phyloP scores from a whole-genome alignment of 2,113 vertebrate genomes.

The Stigmatopora argus region DNA sequence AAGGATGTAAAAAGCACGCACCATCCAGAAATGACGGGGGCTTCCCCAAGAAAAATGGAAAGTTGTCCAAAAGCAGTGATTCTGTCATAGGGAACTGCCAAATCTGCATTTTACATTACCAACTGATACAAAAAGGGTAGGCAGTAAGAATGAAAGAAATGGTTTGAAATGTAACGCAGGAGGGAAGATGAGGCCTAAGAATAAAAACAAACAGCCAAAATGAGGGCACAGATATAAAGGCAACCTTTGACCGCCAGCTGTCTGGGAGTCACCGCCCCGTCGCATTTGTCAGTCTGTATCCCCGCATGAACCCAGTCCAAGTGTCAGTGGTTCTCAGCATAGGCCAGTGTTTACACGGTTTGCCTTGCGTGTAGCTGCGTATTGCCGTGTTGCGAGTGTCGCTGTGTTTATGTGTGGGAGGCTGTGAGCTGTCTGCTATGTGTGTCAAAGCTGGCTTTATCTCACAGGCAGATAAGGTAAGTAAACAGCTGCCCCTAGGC shows the following conservation, averaged over 20 bases:
- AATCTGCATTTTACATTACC: conserved; percentile 22
- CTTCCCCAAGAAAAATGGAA: conserved; percentile 15
- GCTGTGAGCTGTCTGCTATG: conserved; percentile 30
- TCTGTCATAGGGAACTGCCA: conserved; percentile 6
- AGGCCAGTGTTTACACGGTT: conserved; percentile 16
- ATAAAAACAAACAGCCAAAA: conserved; percentile 57
- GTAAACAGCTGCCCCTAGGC: conserved; percentile 51
- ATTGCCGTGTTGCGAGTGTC: conserved; percentile 17
- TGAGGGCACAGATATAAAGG: conserved; percentile 57
- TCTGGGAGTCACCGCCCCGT: conserved; percentile 54
- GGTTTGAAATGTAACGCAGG: conserved; percentile 13
- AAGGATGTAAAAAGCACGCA: conserved; percentile 5
- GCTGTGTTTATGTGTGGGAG: conserved; percentile 21
- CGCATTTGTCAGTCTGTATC: conserved; percentile 58
- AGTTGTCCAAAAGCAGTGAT: conserved; percentile 13
- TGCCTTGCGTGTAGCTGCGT: background rate
- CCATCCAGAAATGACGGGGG: conserved; percentile 12
- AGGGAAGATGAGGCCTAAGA: conserved; percentile 51
- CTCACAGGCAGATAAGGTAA: conserved; percentile 55
- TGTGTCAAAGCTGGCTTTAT: conserved; percentile 62
- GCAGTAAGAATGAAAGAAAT: conserved; percentile 3
- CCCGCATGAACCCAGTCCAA: conserved; percentile 44
- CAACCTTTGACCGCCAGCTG: conserved; percentile 66
- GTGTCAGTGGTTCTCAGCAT: conserved; percentile 43
- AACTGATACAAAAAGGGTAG: conserved; percentile 4